These are phyloP conservation scores for Cladorhizidae sp. DNA, from an alignment of 37 sponge, comb jelly and placozoan genomes.

Conservation along the genomic window DNA sequence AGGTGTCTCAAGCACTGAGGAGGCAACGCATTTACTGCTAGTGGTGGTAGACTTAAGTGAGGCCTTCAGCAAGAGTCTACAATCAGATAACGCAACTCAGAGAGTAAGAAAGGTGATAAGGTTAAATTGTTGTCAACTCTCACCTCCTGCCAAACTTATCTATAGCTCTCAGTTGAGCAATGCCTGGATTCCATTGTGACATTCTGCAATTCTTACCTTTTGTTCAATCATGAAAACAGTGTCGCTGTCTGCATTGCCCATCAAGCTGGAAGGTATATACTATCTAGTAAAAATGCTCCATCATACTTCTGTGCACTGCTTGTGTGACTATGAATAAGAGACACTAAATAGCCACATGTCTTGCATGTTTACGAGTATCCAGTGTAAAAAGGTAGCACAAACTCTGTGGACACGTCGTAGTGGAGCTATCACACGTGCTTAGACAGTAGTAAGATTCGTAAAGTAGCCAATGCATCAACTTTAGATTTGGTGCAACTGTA, in stretches of 20 bases:
- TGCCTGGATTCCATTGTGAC: conserved; percentile 58
- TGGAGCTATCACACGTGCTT: too few relatives aligned
- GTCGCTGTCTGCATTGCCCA: conserved; percentile 72
- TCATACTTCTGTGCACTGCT: too few relatives aligned
- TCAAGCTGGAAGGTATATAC: conserved; percentile 72
- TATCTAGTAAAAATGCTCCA: too few relatives aligned
- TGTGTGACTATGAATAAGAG: too few relatives aligned
- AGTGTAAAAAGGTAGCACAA: too few relatives aligned
- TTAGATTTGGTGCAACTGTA: too few relatives aligned
- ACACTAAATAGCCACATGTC: too few relatives aligned
- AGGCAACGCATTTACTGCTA: conserved; percentile 18
- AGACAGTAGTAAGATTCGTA: too few relatives aligned
- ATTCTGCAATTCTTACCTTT: conserved; percentile 71
- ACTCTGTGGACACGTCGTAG: too few relatives aligned
- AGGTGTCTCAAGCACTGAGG: conserved; percentile 2
- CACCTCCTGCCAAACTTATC: background rate
- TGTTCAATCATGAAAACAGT: conserved; percentile 48
- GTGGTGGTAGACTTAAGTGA: conserved; percentile 40
- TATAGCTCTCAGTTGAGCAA: conserved; percentile 49
- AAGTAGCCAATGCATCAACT: too few relatives aligned
- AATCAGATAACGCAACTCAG: conserved; percentile 22
- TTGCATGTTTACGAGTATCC: too few relatives aligned
- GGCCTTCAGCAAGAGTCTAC: conserved; percentile 17
- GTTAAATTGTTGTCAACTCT: background rate
- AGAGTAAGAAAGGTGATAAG: conserved; percentile 34